Conservation (phyloP, 2,113 vertebrate genomes). For the Conger conger region DNA sequence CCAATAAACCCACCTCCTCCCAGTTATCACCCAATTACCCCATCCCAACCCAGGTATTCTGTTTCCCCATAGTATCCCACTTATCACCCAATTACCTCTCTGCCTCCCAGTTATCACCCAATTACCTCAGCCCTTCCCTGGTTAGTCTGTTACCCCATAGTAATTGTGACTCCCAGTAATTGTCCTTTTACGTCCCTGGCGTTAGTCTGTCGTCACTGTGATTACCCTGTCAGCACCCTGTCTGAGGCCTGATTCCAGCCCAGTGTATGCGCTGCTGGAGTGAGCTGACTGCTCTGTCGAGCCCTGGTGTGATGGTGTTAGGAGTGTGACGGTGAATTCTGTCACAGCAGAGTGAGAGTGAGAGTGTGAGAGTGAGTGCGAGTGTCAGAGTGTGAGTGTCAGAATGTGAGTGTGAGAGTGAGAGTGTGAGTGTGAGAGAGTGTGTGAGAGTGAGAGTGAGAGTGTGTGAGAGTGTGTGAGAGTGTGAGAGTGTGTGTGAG, state of each 20-base stretch:
- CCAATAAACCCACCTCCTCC: too few species aligned
- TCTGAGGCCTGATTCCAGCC: background rate
- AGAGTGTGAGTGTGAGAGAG: background rate
- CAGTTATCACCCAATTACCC: too few species aligned
- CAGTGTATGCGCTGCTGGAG: background rate
- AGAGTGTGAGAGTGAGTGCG: too few species aligned
- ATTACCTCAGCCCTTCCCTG: too few species aligned
- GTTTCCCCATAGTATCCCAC: too few species aligned
- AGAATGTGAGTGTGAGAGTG: background rate
- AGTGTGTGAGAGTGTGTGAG: background rate
- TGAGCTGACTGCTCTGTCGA: background rate
- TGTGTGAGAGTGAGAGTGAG: slow-evolving; percentile 20
- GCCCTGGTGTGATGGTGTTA: background rate
- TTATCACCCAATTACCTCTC: too few species aligned
- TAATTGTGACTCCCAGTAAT: too few species aligned
- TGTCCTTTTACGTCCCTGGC: too few species aligned
- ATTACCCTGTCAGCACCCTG: background rate
- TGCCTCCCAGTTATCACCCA: too few species aligned
- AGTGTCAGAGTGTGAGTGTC: background rate
- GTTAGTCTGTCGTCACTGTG: background rate
- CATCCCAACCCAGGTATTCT: too few species aligned
- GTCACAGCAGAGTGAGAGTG: background rate
- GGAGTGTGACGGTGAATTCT: background rate
- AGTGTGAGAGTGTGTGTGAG: slow-evolving; percentile 20
- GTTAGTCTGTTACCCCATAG: too few species aligned